A percentile compares a stretch with the other conserved stretches of the same genome.
Evolutionary conservation across 2,888 invertebrate genomes (phyloP).

Genomic region (Augiades crinisus): DNA sequence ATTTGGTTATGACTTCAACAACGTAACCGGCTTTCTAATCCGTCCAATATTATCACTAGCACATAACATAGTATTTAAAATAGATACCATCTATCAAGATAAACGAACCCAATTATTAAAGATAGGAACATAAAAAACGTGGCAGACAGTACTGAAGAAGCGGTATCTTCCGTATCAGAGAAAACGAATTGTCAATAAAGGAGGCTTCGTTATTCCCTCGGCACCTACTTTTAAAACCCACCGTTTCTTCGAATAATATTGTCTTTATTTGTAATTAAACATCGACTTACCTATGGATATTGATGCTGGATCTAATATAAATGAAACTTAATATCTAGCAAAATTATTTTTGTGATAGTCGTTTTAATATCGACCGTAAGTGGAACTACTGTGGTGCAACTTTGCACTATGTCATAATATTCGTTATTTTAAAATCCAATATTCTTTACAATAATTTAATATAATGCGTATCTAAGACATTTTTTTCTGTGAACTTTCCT

Average conservation of each 20-base stretch:
- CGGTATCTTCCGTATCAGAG: constrained; percentile 40
- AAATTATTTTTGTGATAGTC: constrained; percentile 38
- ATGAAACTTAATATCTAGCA: constrained; percentile 49
- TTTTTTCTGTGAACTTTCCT: constrained; percentile 14
- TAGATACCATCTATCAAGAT: constrained; percentile 12
- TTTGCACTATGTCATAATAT: constrained; percentile 39
- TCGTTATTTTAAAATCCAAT: constrained; percentile 23
- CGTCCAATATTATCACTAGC: constrained; percentile 2
- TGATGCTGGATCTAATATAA: constrained; percentile 43
- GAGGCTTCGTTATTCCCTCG: constrained; percentile 35
- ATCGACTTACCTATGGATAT: constrained; percentile 42
- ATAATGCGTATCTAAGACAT: constrained; percentile 16
- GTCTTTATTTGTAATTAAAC: constrained; percentile 43
- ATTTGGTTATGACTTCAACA: neutral
- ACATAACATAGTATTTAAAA: constrained; percentile 25
- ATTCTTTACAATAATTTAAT: constrained; percentile 22
- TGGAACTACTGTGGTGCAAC: constrained; percentile 40
- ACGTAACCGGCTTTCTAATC: constrained; percentile 17
- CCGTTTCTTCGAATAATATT: constrained; percentile 41
- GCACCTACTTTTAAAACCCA: constrained; percentile 31
- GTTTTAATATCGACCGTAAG: constrained; percentile 39
- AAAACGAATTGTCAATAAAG: constrained; percentile 49
- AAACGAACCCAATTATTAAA: constrained; percentile 17
- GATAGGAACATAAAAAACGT: constrained; percentile 27
- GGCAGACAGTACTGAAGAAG: constrained; percentile 40